Evolutionary conservation across 2,113 vertebrate species (phyloP).

Genomic region (Xiphorhynchus elegans): DNA sequence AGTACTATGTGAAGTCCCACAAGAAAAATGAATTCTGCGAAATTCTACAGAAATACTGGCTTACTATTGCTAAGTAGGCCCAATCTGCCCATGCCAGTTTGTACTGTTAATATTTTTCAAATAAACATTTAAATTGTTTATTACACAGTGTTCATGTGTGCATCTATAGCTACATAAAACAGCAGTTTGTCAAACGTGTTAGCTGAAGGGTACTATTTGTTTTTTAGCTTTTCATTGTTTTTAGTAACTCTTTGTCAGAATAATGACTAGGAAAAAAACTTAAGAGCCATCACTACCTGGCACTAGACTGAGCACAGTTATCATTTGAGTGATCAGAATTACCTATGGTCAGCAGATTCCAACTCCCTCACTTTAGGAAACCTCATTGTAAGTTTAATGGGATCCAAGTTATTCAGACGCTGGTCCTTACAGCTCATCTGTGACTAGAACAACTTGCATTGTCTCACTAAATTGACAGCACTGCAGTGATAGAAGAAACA

Average conservation of each 20-base stretch:
- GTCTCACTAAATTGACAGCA: background rate
- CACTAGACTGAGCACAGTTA: background rate
- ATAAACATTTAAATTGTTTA: constrained; percentile 60
- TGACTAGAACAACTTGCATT: background rate
- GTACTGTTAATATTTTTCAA: constrained; percentile 46
- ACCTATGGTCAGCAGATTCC: background rate
- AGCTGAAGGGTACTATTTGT: rapidly evolving
- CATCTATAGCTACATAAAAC: background rate
- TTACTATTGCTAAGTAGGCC: background rate
- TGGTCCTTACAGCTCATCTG: background rate
- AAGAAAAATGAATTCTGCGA: background rate
- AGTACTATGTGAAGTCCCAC: background rate
- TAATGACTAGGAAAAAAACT: background rate
- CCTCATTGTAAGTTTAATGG: background rate
- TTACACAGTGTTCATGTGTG: background rate
- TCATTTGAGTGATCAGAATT: background rate
- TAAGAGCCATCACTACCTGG: background rate
- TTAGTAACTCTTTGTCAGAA: background rate
- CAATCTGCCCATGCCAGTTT: constrained; percentile 2
- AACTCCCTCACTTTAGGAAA: background rate
- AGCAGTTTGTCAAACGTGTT: background rate
- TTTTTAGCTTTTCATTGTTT: background rate
- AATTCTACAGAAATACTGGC: background rate
- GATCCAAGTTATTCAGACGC: background rate
- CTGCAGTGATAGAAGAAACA: background rate